Percentiles rank a stretch among this genome's conserved stretches.
phyloP scores from a whole-genome alignment of 2,888 invertebrate species.

The Heliconius ethilla region DNA sequence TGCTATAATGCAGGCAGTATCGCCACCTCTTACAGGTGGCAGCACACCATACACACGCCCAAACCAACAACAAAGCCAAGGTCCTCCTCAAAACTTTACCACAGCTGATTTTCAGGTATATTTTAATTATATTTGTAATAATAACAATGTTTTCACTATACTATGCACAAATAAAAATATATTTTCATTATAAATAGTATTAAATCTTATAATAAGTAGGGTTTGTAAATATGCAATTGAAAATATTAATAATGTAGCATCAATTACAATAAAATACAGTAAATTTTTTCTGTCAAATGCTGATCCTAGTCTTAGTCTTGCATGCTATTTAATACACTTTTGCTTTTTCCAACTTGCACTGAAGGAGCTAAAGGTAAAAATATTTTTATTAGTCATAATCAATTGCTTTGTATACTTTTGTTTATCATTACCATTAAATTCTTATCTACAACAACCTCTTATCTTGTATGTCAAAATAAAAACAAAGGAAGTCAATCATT shows the following conservation, averaged over 20 bases:
- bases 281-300: background rate
- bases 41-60: constrained; percentile 82
- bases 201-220: background rate
- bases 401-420: constrained; percentile 10
- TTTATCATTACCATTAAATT: constrained; percentile 25
- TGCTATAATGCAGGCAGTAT: constrained; percentile 92
- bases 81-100: constrained; percentile 82
- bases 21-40: constrained; percentile 77
- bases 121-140: constrained; percentile 1
- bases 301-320: constrained; percentile 21
- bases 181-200: background rate
- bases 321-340: constrained; percentile 64
- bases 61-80: constrained; percentile 80
- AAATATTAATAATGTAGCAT: background rate
- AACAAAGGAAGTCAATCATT: constrained; percentile 10
- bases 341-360: constrained; percentile 64
- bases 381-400: constrained; percentile 30
- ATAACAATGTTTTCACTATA: background rate
- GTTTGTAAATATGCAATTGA: background rate
- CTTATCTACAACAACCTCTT: constrained; percentile 13
- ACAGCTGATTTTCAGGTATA: constrained; percentile 89
- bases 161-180: background rate
- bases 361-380: constrained; percentile 77
- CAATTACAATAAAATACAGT: background rate
- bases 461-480: constrained; percentile 29